A percentile compares a stretch with the other conserved stretches of the same genome.
Conservation (phyloP, 1,140 invertebrate species). For the Alviniconcha marisindica region DNA sequence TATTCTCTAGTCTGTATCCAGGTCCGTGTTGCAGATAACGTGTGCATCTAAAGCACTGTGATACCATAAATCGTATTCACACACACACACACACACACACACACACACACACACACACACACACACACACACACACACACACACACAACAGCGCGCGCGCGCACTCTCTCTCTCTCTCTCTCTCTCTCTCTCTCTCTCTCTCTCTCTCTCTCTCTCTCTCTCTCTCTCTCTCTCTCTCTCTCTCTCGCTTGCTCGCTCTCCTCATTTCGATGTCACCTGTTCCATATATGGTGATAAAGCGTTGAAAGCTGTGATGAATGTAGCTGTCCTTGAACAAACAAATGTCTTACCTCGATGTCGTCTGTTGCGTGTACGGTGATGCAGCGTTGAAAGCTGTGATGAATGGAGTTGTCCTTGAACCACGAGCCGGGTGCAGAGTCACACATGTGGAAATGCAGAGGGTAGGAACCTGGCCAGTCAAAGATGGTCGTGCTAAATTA, state of each 20-base stretch:
- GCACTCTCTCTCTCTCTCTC: neutral
- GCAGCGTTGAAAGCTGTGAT: conserved; percentile 4
- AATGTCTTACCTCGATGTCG: no score
- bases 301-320: conserved; percentile 43
- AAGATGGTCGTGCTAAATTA: no score
- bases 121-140: neutral
- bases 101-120: neutral
- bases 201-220: conserved; percentile 31
- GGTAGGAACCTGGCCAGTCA: conserved; percentile 52
- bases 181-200: conserved; percentile 19
- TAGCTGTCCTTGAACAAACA: conserved; percentile 45
- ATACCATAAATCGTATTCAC: no score
- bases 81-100: neutral
- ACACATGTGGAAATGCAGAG: conserved; percentile 54
- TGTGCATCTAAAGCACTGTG: no score
- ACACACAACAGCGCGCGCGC: no score
- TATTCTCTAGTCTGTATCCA: no score
- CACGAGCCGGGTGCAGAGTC: conserved; percentile 36
- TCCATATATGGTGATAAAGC: conserved; percentile 60
- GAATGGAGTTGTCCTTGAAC: conserved; percentile 48
- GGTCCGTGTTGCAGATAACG: no score
- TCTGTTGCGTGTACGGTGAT: conserved; percentile 46
- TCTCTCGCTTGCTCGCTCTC: no score
- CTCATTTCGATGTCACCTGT: conserved; percentile 30
- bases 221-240: no score